Base-by-base conservation (phyloP, 2,113 vertebrate genomes). In the Azemiops feae region DNA sequence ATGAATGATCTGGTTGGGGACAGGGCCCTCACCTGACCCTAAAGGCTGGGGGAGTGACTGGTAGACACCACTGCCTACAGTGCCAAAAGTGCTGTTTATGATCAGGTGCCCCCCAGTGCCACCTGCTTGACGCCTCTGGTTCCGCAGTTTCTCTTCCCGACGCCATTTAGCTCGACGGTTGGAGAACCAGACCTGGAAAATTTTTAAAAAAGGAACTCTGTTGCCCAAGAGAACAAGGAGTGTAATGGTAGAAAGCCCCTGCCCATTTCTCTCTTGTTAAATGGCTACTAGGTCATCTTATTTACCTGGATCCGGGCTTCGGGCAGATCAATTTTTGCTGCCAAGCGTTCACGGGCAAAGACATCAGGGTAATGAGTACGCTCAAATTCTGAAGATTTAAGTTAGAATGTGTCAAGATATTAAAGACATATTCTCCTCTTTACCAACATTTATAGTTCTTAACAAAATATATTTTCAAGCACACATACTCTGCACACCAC, bases 101-200 rank as follows among this genome's bases (percentile, higher is more conserved):
- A 97, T 97, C 87, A 98, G 97, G 93, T 97, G 97, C 94, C 98
- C 98, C 91, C 97, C 97, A 43, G 97, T 97, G 45, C 97, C 97
- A 0, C 97, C 96, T 2, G 97, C 98, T 90, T 98, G 97, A 94
- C 98, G 97, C 94, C 98, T 97, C 96, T 98, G 98, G 94, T 98
- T 98, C 50, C 98, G 97, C 93, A 98, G 97, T 95, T 98, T 98
- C 95, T 98, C 98, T 96, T 98, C 98, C 54, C 97, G 94, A 94
- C 98, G 98, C 98, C 98, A 98, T 93, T 98, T 98, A 89, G 98
- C 98, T 96, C 98, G 97, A 91, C 98, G 98, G 93, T 98, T 98
- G 86, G 98, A 98, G 95, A 98, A 98, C 98, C 98, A 98, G 90
- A 98, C 98, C 98, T 98, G 93, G 92, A 89, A 74, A 34, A 54